Evolutionary conservation across 1,140 invertebrate species (phyloP).

Genomic region (Pomacea maculata): DNA sequence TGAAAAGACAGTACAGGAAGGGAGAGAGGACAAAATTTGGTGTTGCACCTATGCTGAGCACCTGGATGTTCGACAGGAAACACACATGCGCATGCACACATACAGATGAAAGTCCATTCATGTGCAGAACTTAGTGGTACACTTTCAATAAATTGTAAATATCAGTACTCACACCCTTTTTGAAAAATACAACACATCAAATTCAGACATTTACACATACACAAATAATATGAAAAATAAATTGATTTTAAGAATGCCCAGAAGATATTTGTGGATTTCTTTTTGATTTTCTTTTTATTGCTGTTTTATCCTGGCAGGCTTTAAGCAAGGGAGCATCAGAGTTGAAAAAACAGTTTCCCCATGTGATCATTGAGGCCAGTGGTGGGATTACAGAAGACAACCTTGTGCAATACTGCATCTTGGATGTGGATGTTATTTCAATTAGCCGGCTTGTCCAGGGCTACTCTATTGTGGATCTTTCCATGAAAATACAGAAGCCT

Average conservation of each 20-base stretch:
- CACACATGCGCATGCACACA: not conserved
- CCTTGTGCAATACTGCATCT: constrained; percentile 54
- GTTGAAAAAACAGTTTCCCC: constrained; percentile 60
- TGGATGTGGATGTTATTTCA: constrained; percentile 66
- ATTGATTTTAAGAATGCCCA: not conserved
- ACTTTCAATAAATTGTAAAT: too few species aligned
- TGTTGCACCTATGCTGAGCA: too few species aligned
- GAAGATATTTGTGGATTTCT: not conserved
- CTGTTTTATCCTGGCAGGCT: constrained; percentile 45
- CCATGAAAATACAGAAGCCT: constrained; percentile 64
- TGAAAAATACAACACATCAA: not conserved
- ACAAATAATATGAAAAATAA: not conserved
- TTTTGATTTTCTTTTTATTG: constrained; percentile 7
- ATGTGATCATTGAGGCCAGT: constrained; percentile 65
- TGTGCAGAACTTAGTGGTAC: too few species aligned
- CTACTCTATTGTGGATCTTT: constrained; percentile 65
- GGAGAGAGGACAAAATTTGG: too few species aligned
- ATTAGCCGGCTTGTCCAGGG: constrained; percentile 66
- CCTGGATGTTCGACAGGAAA: not conserved
- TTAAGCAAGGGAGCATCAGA: constrained; percentile 45
- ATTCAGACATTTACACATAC: not conserved
- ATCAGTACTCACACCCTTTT: too few species aligned
- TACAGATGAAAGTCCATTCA: not conserved
- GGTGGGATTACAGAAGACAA: constrained; percentile 64
- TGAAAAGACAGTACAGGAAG: too few species aligned